Base-by-base conservation (phyloP, 1,140 invertebrate genomes). In the Ostrea edulis region DNA sequence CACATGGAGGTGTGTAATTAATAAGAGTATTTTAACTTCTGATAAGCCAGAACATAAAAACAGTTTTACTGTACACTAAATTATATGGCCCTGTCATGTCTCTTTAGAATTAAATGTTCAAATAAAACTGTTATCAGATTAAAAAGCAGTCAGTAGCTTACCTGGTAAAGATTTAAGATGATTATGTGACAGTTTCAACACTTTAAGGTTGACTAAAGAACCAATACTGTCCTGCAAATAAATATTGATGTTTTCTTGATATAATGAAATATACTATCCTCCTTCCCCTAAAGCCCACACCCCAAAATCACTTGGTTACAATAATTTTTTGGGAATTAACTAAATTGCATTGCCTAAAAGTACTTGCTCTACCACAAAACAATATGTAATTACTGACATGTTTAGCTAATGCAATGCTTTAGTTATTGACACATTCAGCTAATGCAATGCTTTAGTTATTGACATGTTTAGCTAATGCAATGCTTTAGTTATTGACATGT, bases 161-260 rank as follows among this genome's bases (percentile, higher is more conserved):
- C 91, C 89, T 86, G 91, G 90, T 44, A 92, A 51, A 58, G 22
- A 20, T 20, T 65, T 44, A 55, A 92, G 88, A 62, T 87, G 58
- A 83, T 92, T 92, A 55, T 85, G 84, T 22, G 89, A 87, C 29
- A 92, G 55, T 51, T 91, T 87, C 62, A 92, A 86, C 54, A 71
- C 83, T 17, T 71, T 58, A n/a, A 92, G 81, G 51, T 91, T 86
- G n/a, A 68, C 77, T 52, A 92, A 81, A n/a, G 89, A 90, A 22
- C 87, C 89, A 25, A 92, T 71, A 17, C 87, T 89, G 65, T 87
- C 88, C 91, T 92, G 71, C 25, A 87, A 90, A 84, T 82, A 82
- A 29, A 88, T 44, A 44, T 44, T 44, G 35, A 44, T 44, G 35
- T 44, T 44, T 44, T 44, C 35, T 44, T 44, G 35, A 44, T 44